Evolutionary conservation across 1,140 invertebrate species (phyloP).

Genomic region (Trichonephila inaurata): DNA sequence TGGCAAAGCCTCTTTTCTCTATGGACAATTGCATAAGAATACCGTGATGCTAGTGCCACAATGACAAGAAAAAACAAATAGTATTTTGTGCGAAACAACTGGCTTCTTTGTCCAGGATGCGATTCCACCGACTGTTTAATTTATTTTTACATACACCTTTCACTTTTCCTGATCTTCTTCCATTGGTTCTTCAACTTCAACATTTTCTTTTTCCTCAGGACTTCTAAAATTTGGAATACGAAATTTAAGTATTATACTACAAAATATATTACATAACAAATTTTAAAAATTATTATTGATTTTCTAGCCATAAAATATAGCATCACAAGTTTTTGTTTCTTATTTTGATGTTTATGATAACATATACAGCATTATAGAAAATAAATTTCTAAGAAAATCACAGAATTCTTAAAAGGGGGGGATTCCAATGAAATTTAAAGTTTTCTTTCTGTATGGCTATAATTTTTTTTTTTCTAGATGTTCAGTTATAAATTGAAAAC

Average conservation of each 20-base stretch:
- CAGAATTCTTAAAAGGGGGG: too few species aligned
- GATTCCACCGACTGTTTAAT: neutral
- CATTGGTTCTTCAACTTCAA: constrained; percentile 75
- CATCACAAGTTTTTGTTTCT: too few species aligned
- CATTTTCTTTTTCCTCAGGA: constrained; percentile 55
- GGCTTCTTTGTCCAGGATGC: constrained; percentile 54
- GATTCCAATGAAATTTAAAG: too few species aligned
- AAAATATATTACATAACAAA: too few species aligned
- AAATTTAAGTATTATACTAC: neutral
- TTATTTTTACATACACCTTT: constrained; percentile 1
- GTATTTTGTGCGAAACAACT: constrained; percentile 70
- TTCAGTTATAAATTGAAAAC: too few species aligned
- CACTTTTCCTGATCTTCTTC: constrained; percentile 77
- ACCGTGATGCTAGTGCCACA: constrained; percentile 63
- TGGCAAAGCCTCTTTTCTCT: constrained; percentile 42
- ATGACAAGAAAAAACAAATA: constrained; percentile 58
- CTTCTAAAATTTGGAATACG: constrained; percentile 27
- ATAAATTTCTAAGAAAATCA: too few species aligned
- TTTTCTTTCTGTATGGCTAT: too few species aligned
- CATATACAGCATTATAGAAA: too few species aligned
- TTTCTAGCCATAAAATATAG: too few species aligned
- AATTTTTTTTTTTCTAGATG: too few species aligned
- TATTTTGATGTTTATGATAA: too few species aligned
- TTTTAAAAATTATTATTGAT: too few species aligned
- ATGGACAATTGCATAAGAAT: constrained; percentile 72